These are phyloP conservation scores for Dolichomitus sp. DNA, from an alignment of 2,888 invertebrate genomes.

Conservation along the genomic window DNA sequence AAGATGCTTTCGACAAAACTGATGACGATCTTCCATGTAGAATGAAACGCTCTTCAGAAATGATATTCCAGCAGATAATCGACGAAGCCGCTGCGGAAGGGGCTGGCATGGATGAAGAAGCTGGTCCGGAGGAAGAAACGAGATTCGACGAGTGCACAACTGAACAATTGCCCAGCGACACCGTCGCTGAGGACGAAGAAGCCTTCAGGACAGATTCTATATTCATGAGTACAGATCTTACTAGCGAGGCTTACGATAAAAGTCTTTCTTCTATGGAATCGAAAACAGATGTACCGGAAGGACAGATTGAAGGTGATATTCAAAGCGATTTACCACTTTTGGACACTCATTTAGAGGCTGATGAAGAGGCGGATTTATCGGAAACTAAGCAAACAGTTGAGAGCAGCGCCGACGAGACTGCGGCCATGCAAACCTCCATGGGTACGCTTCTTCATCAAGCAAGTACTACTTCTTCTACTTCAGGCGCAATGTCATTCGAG, in stretches of 20 bases:
- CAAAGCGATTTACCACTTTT: conserved; percentile 26
- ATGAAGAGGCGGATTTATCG: conserved; percentile 40
- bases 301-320: conserved; percentile 32
- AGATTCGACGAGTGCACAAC: conserved; percentile 66
- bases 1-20: conserved; percentile 85
- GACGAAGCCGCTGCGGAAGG: conserved; percentile 85
- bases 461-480: conserved; percentile 84
- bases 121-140: conserved; percentile 85
- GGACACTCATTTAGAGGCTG: conserved; percentile 43
- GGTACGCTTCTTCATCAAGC: conserved; percentile 79
- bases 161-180: conserved; percentile 79
- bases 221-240: conserved; percentile 63
- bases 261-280: conserved; percentile 82
- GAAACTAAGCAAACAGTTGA: conserved; percentile 84
- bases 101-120: conserved; percentile 80
- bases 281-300: conserved; percentile 87
- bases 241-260: conserved; percentile 64
- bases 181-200: conserved; percentile 89
- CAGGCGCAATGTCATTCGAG: conserved; percentile 81
- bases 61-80: conserved; percentile 93
- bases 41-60: conserved; percentile 96
- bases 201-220: conserved; percentile 61
- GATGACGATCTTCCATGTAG: conserved; percentile 87
- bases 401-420: conserved; percentile 86
- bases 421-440: conserved; percentile 84